phyloP scores from a whole-genome alignment of 2,888 invertebrate species.

The Lobophora halterata region DNA sequence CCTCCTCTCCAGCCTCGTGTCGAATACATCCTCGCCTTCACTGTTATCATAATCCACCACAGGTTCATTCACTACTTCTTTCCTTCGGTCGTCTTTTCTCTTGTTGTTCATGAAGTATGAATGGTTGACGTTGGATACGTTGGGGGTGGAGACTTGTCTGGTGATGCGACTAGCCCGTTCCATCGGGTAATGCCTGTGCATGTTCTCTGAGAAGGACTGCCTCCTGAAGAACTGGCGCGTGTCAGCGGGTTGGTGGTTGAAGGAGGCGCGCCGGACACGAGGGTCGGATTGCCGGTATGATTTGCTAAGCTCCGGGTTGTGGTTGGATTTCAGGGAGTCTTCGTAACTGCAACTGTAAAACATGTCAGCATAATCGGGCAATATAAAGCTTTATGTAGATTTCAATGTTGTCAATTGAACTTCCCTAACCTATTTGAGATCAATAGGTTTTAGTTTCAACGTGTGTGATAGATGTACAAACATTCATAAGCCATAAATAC shows the following conservation, averaged over 20 bases:
- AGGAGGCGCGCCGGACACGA: conserved; percentile 64
- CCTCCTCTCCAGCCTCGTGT: conserved; percentile 61
- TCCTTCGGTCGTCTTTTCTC: conserved; percentile 56
- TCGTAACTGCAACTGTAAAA: conserved; percentile 86
- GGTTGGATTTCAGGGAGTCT: conserved; percentile 87
- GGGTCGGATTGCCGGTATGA: conserved; percentile 51
- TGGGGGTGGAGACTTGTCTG: conserved; percentile 64
- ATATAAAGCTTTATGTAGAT: no score
- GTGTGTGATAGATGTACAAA: no score
- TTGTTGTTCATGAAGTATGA: conserved; percentile 62
- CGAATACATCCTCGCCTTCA: conserved; percentile 71
- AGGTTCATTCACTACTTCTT: conserved; percentile 65
- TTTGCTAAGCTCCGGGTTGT: conserved; percentile 60
- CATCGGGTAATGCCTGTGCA: conserved; percentile 62
- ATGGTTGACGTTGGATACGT: conserved; percentile 55
- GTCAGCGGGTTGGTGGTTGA: conserved; percentile 62
- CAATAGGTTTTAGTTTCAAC: no score
- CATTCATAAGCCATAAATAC: no score
- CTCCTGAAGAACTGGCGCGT: conserved; percentile 54
- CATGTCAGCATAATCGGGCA: no score
- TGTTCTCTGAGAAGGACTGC: conserved; percentile 72
- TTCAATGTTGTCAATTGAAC: no score
- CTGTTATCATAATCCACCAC: conserved; percentile 75
- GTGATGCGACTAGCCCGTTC: conserved; percentile 54
- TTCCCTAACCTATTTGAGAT: no score